Base-by-base conservation (phyloP, 2,797 vertebrate species). In the Liasis olivaceus region DNA sequence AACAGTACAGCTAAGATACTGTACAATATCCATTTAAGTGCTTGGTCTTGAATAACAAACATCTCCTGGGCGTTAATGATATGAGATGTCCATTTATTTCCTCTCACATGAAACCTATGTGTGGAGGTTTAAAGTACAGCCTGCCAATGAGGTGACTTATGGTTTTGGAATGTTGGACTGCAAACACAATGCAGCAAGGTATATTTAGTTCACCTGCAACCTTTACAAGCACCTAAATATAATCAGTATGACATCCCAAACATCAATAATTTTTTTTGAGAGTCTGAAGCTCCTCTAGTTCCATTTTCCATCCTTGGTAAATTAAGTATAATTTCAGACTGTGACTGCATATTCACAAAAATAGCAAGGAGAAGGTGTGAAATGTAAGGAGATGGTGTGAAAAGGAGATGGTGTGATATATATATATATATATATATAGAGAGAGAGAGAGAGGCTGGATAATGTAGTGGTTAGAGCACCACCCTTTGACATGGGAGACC, bases 221-320 rank as follows among this genome's bases (percentile, higher is more conserved):
- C 89, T 95, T 96, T 94, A 87, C 72, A 95, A 72, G 2, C 12
- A 90, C 91, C 91, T 96, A 93, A 94, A 96, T 86, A 28, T 93
- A 95, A 94, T 94, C 89, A 96, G 84, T 95, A 94, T 96, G 94
- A 93, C 94, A 97, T 93, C 84, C 5, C 91, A 92, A 87, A 88
- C 14, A 2, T 92, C 94, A 95, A 94, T 94, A 51, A 93, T 93
- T 94, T 96, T 92, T 59, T 89, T 89, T 89, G 60, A 89, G 91
- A 84, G 51, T 84, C n/a, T 89, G 64, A 88, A 72, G 54, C 66
- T 88, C 64, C 62, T 89, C 31, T 17, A 89, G 22, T 36, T 36
- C 14, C 22, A 89, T 63, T 92, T 89, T 31, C n/a, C 12, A 85
- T 51, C 28, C 22, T 22, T n/a, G 56, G 54, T 47, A 64, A 69